These are phyloP conservation scores for Hippasteria phrygiana DNA, from an alignment of 53 echinoderm and acorn worm species.

Conservation along the genomic window DNA sequence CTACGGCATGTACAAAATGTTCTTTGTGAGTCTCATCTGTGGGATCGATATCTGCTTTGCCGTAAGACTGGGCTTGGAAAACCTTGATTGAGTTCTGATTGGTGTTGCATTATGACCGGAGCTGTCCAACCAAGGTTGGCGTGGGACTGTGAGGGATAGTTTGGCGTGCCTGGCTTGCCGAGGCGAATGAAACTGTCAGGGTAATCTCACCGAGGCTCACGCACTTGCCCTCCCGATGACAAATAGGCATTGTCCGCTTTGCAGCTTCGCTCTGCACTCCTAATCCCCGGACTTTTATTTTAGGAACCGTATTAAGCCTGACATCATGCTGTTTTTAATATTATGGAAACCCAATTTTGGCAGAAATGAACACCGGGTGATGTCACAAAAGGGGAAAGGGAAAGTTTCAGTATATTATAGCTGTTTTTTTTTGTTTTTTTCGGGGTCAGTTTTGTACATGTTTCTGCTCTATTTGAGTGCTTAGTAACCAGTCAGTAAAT, in stretches of 20 bases:
- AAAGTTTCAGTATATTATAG: too few relatives aligned
- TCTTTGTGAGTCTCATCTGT: neutral
- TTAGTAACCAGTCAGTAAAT: too few relatives aligned
- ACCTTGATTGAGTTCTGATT: slow-evolving; percentile 9
- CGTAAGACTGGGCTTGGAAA: neutral
- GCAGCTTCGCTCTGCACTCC: neutral
- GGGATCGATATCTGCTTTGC: slow-evolving; percentile 3
- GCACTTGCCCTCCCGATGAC: slow-evolving; percentile 38
- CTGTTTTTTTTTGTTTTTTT: too few relatives aligned
- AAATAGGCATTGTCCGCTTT: slow-evolving; percentile 19
- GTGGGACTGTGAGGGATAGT: neutral
- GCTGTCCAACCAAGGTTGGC: neutral
- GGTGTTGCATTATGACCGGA: slow-evolving; percentile 25
- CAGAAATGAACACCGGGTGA: too few relatives aligned
- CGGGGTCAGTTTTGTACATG: too few relatives aligned
- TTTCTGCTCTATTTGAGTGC: too few relatives aligned
- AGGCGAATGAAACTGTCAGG: neutral
- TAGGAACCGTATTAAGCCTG: too few relatives aligned
- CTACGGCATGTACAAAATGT: neutral
- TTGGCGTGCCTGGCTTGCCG: neutral
- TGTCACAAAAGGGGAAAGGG: too few relatives aligned
- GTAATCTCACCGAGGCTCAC: neutral
- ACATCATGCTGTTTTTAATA: too few relatives aligned
- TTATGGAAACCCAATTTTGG: too few relatives aligned
- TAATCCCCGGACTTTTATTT: neutral